These are phyloP conservation scores for Noctua pronuba DNA, from an alignment of 2,888 invertebrate genomes.

Conservation along the genomic window DNA sequence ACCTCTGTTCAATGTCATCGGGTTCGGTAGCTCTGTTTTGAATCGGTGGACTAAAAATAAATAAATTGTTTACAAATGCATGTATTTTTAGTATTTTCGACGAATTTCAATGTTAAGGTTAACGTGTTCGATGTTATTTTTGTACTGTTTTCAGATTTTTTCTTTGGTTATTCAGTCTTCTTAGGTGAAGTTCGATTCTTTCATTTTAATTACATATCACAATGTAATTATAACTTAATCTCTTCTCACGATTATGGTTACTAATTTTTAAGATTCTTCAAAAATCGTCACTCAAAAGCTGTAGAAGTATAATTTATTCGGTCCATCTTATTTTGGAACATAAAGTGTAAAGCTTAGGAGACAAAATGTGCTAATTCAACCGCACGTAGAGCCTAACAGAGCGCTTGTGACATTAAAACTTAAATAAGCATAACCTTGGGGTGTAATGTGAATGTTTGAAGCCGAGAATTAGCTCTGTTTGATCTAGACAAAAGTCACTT, in stretches of 20 bases:
- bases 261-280: background rate
- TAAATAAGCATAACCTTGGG: constrained; percentile 44
- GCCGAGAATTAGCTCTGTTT: constrained; percentile 14
- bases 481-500: constrained; percentile 12
- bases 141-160: background rate
- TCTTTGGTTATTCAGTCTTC: background rate
- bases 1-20: constrained; percentile 48
- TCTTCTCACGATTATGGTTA: too few relatives aligned
- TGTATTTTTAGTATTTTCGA: background rate
- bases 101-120: constrained; percentile 16
- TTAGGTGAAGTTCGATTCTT: too few relatives aligned
- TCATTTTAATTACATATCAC: background rate
- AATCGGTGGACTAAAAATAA: constrained; percentile 16
- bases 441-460: constrained; percentile 46
- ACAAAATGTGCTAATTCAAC: constrained; percentile 39
- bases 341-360: constrained; percentile 19
- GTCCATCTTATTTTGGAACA: constrained; percentile 2
- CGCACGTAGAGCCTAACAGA: constrained; percentile 19
- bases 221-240: background rate
- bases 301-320: constrained; percentile 11
- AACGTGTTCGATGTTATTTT: background rate
- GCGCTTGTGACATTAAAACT: constrained; percentile 52
- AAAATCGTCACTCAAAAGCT: background rate
- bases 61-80: constrained; percentile 4
- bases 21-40: constrained; percentile 29